Percentiles rank a stretch among this genome's conserved stretches.
Conservation (phyloP, 2,113 vertebrate genomes). For the Cebus imitator region DNA sequence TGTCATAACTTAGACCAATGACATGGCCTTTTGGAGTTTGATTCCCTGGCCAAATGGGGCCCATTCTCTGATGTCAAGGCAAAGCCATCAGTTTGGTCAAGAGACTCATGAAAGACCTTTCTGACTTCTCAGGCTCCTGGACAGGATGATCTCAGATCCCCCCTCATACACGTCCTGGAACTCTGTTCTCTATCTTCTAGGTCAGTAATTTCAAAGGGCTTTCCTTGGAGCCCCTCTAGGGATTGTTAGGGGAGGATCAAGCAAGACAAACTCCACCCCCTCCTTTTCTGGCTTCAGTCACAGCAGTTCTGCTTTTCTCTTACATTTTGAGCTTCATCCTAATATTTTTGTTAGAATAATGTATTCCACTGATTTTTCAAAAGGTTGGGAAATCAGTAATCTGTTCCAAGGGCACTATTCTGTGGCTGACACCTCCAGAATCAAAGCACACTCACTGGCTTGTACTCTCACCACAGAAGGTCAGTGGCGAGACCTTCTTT, state of each 20-base stretch:
- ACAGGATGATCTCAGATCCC: neutral
- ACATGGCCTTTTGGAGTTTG: neutral
- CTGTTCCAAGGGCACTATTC: neutral
- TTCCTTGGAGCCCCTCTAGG: neutral
- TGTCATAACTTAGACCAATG: neutral
- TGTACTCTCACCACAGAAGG: neutral
- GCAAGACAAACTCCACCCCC: neutral
- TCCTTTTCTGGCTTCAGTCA: neutral
- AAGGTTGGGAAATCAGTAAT: neutral
- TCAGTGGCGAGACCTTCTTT: neutral
- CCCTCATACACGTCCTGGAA: neutral
- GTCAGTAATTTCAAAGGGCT: constrained; percentile 12
- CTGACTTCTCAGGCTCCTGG: constrained; percentile 10
- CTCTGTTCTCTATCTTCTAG: neutral
- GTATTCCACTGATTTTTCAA: neutral
- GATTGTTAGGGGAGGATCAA: neutral
- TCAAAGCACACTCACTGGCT: neutral
- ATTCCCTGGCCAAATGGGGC: neutral
- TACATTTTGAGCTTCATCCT: constrained; percentile 4
- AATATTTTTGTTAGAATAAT: constrained; percentile 28
- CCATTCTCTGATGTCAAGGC: neutral
- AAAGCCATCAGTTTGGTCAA: neutral
- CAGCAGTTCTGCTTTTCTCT: constrained; percentile 2
- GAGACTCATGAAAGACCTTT: neutral
- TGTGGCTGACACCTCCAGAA: neutral